These are phyloP conservation scores for Emberiza fucata DNA, from an alignment of 2,113 vertebrate species.

Conservation along the genomic window DNA sequence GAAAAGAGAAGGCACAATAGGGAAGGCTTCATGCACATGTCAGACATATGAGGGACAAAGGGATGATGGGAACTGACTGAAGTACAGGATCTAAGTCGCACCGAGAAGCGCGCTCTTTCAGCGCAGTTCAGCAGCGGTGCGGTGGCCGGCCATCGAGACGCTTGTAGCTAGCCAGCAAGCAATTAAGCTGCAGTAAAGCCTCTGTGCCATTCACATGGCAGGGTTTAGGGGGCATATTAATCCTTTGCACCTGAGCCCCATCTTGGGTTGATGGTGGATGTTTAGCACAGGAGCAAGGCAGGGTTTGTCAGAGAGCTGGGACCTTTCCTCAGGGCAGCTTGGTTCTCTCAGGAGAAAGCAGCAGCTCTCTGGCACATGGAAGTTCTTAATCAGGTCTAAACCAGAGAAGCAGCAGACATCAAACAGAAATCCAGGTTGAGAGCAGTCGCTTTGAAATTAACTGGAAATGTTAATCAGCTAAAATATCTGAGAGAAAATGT, in stretches of 20 bases:
- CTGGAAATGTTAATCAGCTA: slow-evolving; percentile 23
- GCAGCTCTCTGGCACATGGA: not conserved
- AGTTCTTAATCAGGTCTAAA: not conserved
- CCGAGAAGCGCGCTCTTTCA: not conserved
- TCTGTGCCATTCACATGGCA: not conserved
- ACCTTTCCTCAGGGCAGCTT: not conserved
- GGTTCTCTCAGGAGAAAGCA: not conserved
- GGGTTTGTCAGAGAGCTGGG: not conserved
- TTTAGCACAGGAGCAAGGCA: not conserved
- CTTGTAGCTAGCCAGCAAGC: not conserved
- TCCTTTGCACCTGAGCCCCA: not conserved
- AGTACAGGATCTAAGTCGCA: not conserved
- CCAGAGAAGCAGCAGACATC: not conserved
- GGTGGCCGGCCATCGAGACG: not conserved
- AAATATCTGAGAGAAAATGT: not conserved
- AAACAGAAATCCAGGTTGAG: not conserved
- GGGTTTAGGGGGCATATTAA: not conserved
- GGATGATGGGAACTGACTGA: slow-evolving; percentile 44
- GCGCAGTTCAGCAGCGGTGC: not conserved
- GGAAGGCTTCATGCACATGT: slow-evolving; percentile 69
- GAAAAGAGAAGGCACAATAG: slow-evolving; percentile 63
- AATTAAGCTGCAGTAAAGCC: not conserved
- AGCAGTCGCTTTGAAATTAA: not conserved
- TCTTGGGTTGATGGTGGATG: not conserved
- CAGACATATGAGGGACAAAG: slow-evolving; percentile 71